Base-by-base conservation (phyloP, 2,797 vertebrate genomes). In the Halcyon chelicuti region DNA sequence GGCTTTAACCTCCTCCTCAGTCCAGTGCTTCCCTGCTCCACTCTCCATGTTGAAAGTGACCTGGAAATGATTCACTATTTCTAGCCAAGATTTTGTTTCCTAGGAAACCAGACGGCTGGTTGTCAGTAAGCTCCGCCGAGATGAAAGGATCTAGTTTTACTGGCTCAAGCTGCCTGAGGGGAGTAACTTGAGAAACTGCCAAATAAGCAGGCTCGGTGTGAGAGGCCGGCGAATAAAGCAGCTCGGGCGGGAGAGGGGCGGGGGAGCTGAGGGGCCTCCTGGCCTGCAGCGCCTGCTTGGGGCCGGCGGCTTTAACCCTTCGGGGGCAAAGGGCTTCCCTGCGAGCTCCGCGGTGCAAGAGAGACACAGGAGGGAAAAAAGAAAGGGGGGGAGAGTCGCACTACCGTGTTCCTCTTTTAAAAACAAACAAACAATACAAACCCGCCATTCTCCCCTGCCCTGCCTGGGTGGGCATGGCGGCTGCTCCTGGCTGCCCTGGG, bases 41-140 rank as follows among this genome's bases (percentile, higher is more conserved):
- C 98, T 98, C 98, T 99, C 99, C 99, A 99, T 99, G 98, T 99
- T 99, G 98, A 98, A 99, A 99, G 98, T 99, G 99, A 99, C 99
- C 99, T 99, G 99, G 99, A 99, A 99, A 99, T 98, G 98, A 99
- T 99, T 98, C 98, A 98, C 98, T 98, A 98, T 98, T 99, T 98
- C 98, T 98, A 98, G 98, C 99, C 98, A 98, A 98, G 96, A 94
- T 97, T 98, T 98, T 97, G 99, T 99, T 99, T 98, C 99, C 99
- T 98, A 98, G 99, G 99, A 98, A 99, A 99, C 99, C 98, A 99
- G 98, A 98, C 98, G 98, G 98, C 98, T 99, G 99, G 98, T 98
- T 99, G 99, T 98, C 98, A 98, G 97, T 95, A 98, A 98, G 98
- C 98, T 98, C 98, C 97, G 97, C 97, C 88, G 98, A 98, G 98